A percentile compares a stretch with the other conserved stretches of the same genome.
Conservation (phyloP, 1,140 invertebrate species). For the Meteorus sp. region DNA sequence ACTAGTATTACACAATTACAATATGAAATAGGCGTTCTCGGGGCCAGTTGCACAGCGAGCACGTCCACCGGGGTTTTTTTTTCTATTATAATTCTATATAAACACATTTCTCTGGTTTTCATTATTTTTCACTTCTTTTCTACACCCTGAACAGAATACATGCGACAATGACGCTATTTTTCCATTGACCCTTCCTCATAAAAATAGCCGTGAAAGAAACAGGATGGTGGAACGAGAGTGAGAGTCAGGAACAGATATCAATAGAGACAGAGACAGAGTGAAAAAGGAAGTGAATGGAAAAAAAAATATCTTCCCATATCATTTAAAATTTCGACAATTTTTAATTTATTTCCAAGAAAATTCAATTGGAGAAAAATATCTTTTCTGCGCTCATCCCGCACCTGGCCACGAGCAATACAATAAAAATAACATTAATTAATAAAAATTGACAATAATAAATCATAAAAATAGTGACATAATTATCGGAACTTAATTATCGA, state of each 20-base stretch:
- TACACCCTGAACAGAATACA: neutral
- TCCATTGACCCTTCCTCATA: neutral
- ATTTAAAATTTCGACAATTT: no score
- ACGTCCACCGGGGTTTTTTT: conserved; percentile 4
- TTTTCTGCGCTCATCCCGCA: conserved; percentile 39
- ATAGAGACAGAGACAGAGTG: conserved; percentile 6
- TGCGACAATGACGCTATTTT: no score
- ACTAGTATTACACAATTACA: conserved; percentile 49
- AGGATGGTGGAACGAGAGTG: conserved; percentile 26
- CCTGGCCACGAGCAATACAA: conserved; percentile 41
- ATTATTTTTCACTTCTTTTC: no score
- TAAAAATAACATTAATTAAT: conserved; percentile 37
- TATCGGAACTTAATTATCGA: no score
- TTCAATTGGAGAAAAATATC: neutral
- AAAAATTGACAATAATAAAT: conserved; percentile 35
- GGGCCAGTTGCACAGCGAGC: conserved; percentile 42
- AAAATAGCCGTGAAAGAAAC: conserved; percentile 28
- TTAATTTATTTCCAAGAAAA: no score
- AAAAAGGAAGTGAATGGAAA: neutral
- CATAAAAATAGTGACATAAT: conserved; percentile 39
- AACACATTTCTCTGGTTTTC: no score
- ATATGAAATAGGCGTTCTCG: conserved; percentile 30
- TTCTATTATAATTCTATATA: neutral
- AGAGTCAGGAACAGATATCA: conserved; percentile 21
- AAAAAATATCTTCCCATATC: no score